A percentile compares a stretch with the other conserved stretches of the same genome.
Evolutionary conservation across 2,797 vertebrate species (phyloP).

Genomic region (Iguana delicatissima): DNA sequence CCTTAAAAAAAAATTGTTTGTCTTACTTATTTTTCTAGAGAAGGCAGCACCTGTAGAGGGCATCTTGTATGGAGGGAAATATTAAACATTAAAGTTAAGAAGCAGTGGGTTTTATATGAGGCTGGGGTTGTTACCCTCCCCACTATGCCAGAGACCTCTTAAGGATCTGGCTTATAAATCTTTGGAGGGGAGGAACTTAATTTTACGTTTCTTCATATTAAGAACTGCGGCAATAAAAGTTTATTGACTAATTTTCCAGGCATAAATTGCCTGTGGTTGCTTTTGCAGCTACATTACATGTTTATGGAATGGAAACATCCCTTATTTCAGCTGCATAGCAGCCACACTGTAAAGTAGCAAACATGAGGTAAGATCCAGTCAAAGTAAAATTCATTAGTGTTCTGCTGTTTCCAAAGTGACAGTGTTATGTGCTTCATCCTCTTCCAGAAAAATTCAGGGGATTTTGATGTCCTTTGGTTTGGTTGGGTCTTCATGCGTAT

Average conservation of each 20-base stretch:
- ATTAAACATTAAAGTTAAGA: neutral
- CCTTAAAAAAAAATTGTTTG: too few relatives aligned
- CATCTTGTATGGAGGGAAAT: slow-evolving; percentile 1
- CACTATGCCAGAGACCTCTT: neutral
- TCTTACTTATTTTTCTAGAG: neutral
- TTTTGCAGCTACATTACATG: slow-evolving; percentile 49
- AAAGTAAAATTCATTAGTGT: neutral
- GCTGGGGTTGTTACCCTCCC: neutral
- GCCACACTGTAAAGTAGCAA: slow-evolving; percentile 43
- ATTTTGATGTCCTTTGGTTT: neutral
- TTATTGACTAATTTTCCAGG: slow-evolving; percentile 76
- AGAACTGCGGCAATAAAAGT: slow-evolving; percentile 65
- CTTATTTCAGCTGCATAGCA: slow-evolving; percentile 26
- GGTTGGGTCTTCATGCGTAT: neutral
- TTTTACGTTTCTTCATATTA: slow-evolving; percentile 70
- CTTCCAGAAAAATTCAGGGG: neutral
- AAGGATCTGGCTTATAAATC: slow-evolving; percentile 64
- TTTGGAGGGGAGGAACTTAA: slow-evolving; percentile 61
- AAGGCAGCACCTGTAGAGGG: slow-evolving; percentile 17
- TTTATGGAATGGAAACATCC: slow-evolving; percentile 69
- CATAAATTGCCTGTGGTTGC: slow-evolving; percentile 66
- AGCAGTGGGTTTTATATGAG: neutral
- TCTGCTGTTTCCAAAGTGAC: neutral
- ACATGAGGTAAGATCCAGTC: neutral
- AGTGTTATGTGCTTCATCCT: neutral